Evolutionary conservation across 2,797 vertebrate species (phyloP), one percentile per base, ranked within the genome.

Genomic region (Pipistrellus pygmaeus): DNA sequence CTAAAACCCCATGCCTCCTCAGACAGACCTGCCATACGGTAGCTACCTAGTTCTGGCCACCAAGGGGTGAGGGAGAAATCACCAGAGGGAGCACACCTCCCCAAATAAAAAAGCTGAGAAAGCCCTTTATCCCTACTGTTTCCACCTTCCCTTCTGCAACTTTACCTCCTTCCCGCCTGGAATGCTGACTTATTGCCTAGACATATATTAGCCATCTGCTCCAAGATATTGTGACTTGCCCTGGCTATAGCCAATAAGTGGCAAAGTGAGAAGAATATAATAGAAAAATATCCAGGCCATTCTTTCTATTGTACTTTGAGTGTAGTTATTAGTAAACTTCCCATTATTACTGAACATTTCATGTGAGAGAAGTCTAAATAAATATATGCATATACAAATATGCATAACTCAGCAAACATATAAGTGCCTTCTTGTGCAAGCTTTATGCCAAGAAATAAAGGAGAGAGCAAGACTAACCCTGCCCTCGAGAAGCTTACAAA

Each of bases 281-380:
- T 62, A 62, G 12, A 41, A 78, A 77, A 77, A 62, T 35, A 62
- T 57, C 53, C 75, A 78, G 82, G 66, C 38, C 27, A 60, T 23
- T 46, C 75, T 77, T 77, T 53, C 55, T 85, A 15, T 76, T 73
- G 15, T 35, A 41, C 20, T 44, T 82, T 20, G 60, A 92, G 12
- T 62, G 25, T 82, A 48, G 44, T 35, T 72, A 41, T 71, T 62
- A 68, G n/a, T 23, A 5, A 72, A 85, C n/a, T 41, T 73, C 35
- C 3, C 27, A 51, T 96, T 72, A 86, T 80, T 75, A 48, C 55
- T 62, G 6, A 78, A 55, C 64, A n/a, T 77, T 82, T 85, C 48
- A 91, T 78, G 68, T 32, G 25, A 92, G 94, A 87, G 30, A 23
- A 30, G 5, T 48, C 64, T 94, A 73, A 73, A 80, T 90, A 89